Base-by-base conservation (phyloP, 2,888 invertebrate species). In the Euphydryas editha region DNA sequence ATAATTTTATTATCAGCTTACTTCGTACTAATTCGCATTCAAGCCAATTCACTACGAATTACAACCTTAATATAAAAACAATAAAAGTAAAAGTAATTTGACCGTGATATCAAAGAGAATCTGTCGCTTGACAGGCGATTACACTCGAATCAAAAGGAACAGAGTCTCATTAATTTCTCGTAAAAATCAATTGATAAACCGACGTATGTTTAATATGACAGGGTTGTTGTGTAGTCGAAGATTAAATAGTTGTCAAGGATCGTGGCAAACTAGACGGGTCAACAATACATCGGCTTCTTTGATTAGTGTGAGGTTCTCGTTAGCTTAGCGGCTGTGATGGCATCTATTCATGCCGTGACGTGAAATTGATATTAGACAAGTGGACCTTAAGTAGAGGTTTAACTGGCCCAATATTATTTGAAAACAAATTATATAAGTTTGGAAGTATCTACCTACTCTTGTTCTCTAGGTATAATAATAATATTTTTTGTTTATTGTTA, bases 221-320 rank as follows among this genome's bases (percentile, higher is more conserved):
- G 20, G 56, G 15, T 58, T 54, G n/a, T 36, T 21, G 11, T 20
- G 44, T 59, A 51, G 15, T 61, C 47, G 37, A 68, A 72, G 72
- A 72, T 72, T 71, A 71, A 72, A 73, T 68, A 71, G 62, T 69
- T 69, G 72, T 75, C 72, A 70, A 59, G 68, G 67, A 72, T 70
- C 63, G 72, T 59, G 67, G 73, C 76, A 73, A 77, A 78, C 73
- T 71, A 75, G 77, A 75, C 75, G 72, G 68, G 64, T 58, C 67
- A 70, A 78, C 75, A 78, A 77, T 72, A 58, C 60, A 44, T 72
- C 78, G 78, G 77, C 68, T 17, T 69, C 73, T 77, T 76, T 78
- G 78, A 77, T 73, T 72, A 68, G 74, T 51, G 47, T 39, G 42
- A 68, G 66, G 42, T 13, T 58, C 71, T 73, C 67, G 72, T 73